Evolutionary conservation across 2,888 invertebrate genomes (phyloP), one percentile per base, ranked within the genome.

Genomic region (Caenorhabditis parvicauda): DNA sequence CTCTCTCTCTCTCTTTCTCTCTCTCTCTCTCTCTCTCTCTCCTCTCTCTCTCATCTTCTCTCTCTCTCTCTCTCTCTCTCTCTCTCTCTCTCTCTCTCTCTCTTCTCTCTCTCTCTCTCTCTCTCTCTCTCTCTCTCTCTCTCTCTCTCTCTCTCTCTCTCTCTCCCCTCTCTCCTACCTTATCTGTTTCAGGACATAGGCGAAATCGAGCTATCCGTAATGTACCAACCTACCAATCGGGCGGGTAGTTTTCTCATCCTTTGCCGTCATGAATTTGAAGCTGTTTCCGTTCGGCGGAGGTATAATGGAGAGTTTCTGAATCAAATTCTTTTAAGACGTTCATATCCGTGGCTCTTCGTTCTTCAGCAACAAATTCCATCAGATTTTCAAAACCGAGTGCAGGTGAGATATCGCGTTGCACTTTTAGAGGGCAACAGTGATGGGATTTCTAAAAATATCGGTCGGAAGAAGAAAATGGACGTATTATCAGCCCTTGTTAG

Each of bases 391-490:
- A 28, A 44, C 61, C 2, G 61, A 62, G 9, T 45, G 22, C 21
- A 56, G 19, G 53, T 48, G 32, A 22, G 38, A 19, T 22, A 22
- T 43, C 3, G 2, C 1, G 95, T 96, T 84, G 83, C 85, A 61
- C 96, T 98, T 85, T 85, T 98, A 56, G 96, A 95, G 0, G 92
- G 92, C 66, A 86, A 95, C n/a, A n/a, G n/a, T n/a, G n/a, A n/a
- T n/a, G n/a, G n/a, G n/a, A n/a, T n/a, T n/a, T n/a, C n/a, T n/a
- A n/a, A n/a, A n/a, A n/a, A n/a, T n/a, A n/a, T n/a, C n/a, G n/a
- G n/a, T n/a, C n/a, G n/a, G n/a, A n/a, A n/a, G n/a, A n/a, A n/a
- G n/a, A n/a, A n/a, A n/a, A n/a, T n/a, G n/a, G n/a, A n/a, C n/a
- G n/a, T n/a, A n/a, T n/a, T n/a, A n/a, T n/a, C n/a, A n/a, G n/a